Evolutionary conservation across 2,113 vertebrate species (phyloP), one percentile per base, ranked within the genome.

Genomic region (Sinocyclocheilus anophthalmus): DNA sequence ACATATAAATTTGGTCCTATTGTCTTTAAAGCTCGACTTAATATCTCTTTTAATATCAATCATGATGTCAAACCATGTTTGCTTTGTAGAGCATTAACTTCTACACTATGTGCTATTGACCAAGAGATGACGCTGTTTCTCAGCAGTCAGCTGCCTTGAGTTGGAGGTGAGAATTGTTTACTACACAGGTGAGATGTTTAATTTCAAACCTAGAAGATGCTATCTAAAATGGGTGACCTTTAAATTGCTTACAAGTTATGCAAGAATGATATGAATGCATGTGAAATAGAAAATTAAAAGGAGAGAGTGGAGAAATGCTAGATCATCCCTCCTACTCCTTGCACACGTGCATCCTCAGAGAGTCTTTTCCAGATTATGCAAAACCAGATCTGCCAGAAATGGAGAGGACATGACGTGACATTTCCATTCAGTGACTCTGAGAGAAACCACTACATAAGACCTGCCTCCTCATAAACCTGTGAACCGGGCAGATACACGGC

Each of bases 91-190:
- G 33, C 13, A 26, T 65, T 13, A 30, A 30, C 42, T 16, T 16
- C 73, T 50, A 76, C 10, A 57, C 26, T 48, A 12, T 65, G 26
- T 20, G n/a, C 13, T 70, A 8, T 16, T 10, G 14, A 13, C 48
- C 76, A 80, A 26, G n/a, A 85, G 84, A 85, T 59, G 84, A 1
- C 65, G 76, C 63, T 85, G 76, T 80, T 80, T 55, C 48, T 24
- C 22, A 67, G 12, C 14, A 4, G 9, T 11, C 13, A 37, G 18
- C 30, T 82, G 39, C n/a, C 8, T 78, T 78, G 53, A 18, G 53
- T 8, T 48, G 72, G 14, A 78, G 9, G 14, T 30, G 59, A 48
- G 22, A 4, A 26, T 26, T 42, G 37, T 65, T 63, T 24, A 42
- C n/a, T 55, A 78, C 50, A 78, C 39, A 65, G 39, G 39, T 81